Percentiles rank a stretch among this genome's conserved stretches.
Conservation (phyloP, 1,140 invertebrate genomes). For the Drosophila kanapiae region DNA sequence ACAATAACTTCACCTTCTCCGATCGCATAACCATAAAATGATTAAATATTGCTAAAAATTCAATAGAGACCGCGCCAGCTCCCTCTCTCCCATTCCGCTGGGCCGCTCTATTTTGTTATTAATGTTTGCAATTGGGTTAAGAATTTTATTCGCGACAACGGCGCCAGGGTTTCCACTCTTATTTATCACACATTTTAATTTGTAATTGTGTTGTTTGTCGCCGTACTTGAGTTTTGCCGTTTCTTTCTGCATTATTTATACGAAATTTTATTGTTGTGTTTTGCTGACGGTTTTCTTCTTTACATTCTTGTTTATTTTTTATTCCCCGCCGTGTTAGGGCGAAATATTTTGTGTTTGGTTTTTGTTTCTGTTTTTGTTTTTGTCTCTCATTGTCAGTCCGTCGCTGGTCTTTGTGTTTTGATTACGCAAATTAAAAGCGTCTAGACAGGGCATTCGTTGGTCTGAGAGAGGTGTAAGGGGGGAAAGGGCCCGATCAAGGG, state of each 20-base stretch:
- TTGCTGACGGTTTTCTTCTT: conserved; percentile 51
- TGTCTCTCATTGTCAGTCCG: conserved; percentile 75
- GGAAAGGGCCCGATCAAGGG: conserved; percentile 18
- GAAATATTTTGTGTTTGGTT: conserved; percentile 42
- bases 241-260: conserved; percentile 73
- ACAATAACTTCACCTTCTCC: conserved; percentile 11
- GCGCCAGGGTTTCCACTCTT: conserved; percentile 20
- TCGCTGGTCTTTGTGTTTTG: conserved; percentile 71
- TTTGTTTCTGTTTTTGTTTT: conserved; percentile 54
- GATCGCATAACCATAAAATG: conserved; percentile 24
- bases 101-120: conserved; percentile 48
- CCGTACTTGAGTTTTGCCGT: conserved; percentile 44
- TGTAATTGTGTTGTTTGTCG: conserved; percentile 58
- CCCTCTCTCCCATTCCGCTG: background rate
- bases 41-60: conserved; percentile 23
- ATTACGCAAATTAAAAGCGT: conserved; percentile 81
- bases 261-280: conserved; percentile 47
- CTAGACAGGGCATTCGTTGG: conserved; percentile 54
- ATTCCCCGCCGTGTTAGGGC: conserved; percentile 51
- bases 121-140: conserved; percentile 72
- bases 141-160: conserved; percentile 34
- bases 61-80: background rate
- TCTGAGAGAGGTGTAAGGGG: conserved; percentile 3
- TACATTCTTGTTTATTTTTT: conserved; percentile 34
- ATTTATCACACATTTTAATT: conserved; percentile 63